Evolutionary conservation across 2,888 invertebrate genomes (phyloP), one percentile per base, ranked within the genome.

Genomic region (Drosophila nigritarsus): DNA sequence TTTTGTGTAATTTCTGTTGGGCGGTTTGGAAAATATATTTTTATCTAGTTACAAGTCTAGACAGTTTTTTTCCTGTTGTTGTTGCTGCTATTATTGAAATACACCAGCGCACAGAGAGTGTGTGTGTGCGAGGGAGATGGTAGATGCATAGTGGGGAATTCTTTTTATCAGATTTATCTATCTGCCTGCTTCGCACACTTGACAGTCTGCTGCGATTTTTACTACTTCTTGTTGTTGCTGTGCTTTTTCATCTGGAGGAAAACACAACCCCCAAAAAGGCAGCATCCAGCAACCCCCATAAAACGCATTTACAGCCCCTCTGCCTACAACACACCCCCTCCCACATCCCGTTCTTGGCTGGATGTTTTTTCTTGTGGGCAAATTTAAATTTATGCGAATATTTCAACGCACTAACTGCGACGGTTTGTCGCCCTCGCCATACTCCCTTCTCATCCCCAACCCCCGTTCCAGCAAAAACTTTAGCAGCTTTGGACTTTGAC

Each of bases 341-440:
- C 20, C n/a, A 30, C 38, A 34, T 6, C 40, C 9, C 18, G 15
- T 24, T 24, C 45, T 24, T 55, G 56, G 53, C 78, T 82, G 65
- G 38, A 9, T 48, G 30, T 13, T 27, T 65, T 45, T 49, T 68
- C 36, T 82, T 86, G 87, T 82, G 84, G 79, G 80, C 71, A 89
- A 89, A 89, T 85, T 85, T 85, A 87, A 85, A 87, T 89, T 87
- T 85, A 89, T 84, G 82, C 73, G 85, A 84, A 87, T 73, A 66
- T 78, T 72, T 75, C 64, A 66, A 69, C 75, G 78, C 80, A 84
- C 82, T 87, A 89, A 89, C 84, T 78, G 87, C 80, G 81, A 65
- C 82, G 70, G 61, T 65, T 72, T 69, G 77, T 65, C 71, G 65
- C 67, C 65, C 80, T 45, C 48, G 29, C 32, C 20, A 11, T 40